phyloP scores from a whole-genome alignment of 2,797 vertebrate species.

The Diplodus sargus region DNA sequence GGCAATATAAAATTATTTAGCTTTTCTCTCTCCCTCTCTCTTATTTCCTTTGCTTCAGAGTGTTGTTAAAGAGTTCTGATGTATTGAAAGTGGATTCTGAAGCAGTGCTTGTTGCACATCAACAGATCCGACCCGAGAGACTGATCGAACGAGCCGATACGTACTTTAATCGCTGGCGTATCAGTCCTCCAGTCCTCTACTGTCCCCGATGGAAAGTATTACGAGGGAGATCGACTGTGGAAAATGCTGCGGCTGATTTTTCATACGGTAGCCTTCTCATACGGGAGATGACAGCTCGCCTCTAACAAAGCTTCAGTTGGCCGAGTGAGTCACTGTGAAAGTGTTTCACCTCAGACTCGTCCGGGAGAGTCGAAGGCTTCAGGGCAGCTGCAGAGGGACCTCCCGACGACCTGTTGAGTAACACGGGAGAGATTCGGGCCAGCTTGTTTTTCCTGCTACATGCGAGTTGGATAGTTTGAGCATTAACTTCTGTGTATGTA shows the following conservation, averaged over 20 bases:
- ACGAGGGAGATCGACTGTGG: conserved; percentile 35
- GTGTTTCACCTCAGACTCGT: conserved; percentile 56
- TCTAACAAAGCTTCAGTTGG: conserved; percentile 64
- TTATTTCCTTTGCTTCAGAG: not conserved
- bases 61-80: not conserved
- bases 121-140: conserved; percentile 7
- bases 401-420: conserved; percentile 50
- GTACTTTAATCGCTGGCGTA: not conserved
- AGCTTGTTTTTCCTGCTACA: conserved; percentile 12
- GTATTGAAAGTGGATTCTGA: not conserved
- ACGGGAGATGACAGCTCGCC: conserved; percentile 55
- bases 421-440: conserved; percentile 13
- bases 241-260: conserved; percentile 54
- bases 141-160: not conserved
- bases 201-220: conserved; percentile 43
- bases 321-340: conserved; percentile 62
- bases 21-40: not conserved
- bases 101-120: not conserved
- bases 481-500: not conserved
- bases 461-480: not conserved
- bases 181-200: not conserved
- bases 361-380: conserved; percentile 33
- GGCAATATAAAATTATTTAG: not conserved
- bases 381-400: conserved; percentile 59
- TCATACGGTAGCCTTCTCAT: conserved; percentile 56